Percentiles rank a stretch among this genome's conserved stretches.
phyloP scores from a whole-genome alignment of 2,888 invertebrate genomes.

The Phortica okadai region DNA sequence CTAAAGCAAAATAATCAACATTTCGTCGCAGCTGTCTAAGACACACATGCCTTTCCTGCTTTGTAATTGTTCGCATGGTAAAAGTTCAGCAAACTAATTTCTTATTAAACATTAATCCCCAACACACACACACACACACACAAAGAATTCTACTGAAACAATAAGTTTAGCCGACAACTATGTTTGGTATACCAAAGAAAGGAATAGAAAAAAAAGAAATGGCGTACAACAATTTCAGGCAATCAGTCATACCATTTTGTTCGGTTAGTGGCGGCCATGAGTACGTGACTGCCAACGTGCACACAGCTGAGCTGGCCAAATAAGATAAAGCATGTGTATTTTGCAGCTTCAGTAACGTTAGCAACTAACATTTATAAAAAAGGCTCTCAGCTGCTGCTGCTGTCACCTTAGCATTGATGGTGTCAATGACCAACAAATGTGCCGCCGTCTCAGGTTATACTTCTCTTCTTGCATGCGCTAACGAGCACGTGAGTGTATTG shows the following conservation, averaged over 20 bases:
- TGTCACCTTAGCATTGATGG: background rate
- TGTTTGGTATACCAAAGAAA: conserved; percentile 48
- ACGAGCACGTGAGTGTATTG: conserved; percentile 68
- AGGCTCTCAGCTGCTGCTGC: background rate
- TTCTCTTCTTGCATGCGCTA: conserved; percentile 42
- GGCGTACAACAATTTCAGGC: conserved; percentile 63
- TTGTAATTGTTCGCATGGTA: background rate
- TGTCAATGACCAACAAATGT: conserved; percentile 44
- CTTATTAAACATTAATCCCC: conserved; percentile 50
- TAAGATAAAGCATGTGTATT: background rate
- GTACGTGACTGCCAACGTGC: conserved; percentile 22
- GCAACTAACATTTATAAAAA: background rate
- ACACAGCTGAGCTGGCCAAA: background rate
- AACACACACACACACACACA: background rate
- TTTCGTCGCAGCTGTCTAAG: conserved; percentile 12
- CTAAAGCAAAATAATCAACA: background rate
- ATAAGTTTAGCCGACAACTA: conserved; percentile 33
- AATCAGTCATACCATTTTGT: conserved; percentile 56
- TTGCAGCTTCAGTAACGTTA: conserved; percentile 31
- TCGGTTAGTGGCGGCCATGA: conserved; percentile 48
- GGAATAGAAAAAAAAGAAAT: conserved; percentile 40
- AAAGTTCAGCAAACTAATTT: conserved; percentile 49
- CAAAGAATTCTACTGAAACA: conserved; percentile 38
- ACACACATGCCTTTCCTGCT: background rate
- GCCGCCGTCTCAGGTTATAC: conserved; percentile 50